phyloP scores from a whole-genome alignment of 2,113 vertebrate species.

The Erpornis zantholeuca region DNA sequence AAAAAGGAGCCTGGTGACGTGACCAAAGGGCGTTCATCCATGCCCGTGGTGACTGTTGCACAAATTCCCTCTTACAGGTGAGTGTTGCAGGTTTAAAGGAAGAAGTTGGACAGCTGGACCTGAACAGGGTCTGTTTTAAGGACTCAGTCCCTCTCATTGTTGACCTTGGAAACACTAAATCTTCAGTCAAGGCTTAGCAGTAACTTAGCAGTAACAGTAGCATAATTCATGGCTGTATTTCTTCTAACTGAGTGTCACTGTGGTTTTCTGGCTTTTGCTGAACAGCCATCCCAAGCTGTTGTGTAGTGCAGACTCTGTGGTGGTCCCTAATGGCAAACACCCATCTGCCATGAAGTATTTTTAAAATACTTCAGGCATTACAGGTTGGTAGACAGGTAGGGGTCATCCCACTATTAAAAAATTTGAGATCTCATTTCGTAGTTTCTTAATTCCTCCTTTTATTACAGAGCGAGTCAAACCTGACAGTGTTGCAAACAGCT shows the following conservation, averaged over 20 bases:
- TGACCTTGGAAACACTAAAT: neutral
- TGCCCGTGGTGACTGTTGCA: conserved; percentile 79
- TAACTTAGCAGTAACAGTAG: too few species aligned
- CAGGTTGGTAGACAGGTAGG: neutral
- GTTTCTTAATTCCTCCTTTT: neutral
- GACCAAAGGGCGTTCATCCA: conserved; percentile 31
- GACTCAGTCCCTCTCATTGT: neutral
- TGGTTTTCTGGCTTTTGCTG: neutral
- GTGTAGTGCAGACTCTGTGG: neutral
- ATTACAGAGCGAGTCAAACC: neutral
- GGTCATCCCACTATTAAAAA: neutral
- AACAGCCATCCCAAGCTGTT: neutral
- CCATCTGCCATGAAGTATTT: neutral
- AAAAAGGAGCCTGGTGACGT: conserved; percentile 78
- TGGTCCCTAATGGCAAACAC: neutral
- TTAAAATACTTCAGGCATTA: neutral
- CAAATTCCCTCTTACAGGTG: conserved; percentile 93
- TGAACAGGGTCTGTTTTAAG: neutral
- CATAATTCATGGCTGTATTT: neutral
- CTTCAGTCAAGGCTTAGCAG: too few species aligned
- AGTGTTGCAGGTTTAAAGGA: neutral
- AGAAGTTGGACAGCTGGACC: neutral
- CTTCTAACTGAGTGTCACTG: neutral
- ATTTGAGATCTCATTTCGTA: neutral
- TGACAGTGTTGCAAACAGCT: neutral